phyloP scores from a whole-genome alignment of 2,797 vertebrate genomes.

The Odontamblyopus rebecca region DNA sequence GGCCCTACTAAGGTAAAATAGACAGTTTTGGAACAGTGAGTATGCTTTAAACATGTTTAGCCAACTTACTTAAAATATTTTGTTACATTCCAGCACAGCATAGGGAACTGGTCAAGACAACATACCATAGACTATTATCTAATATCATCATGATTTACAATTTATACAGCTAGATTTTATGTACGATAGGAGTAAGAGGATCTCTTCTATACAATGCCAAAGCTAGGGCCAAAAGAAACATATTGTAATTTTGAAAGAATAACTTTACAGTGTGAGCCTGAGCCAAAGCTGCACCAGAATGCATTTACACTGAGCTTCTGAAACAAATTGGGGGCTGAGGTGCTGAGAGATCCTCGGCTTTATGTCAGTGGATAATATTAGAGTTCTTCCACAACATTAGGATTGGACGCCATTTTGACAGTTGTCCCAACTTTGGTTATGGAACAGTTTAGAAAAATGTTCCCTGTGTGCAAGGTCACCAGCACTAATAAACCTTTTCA shows the following conservation, averaged over 20 bases:
- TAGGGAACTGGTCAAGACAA: constrained; percentile 39
- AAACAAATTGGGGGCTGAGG: constrained; percentile 17
- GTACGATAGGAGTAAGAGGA: constrained; percentile 50
- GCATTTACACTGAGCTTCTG: constrained; percentile 9
- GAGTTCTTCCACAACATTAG: constrained; percentile 35
- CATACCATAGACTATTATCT: constrained; percentile 40
- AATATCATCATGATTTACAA: constrained; percentile 49
- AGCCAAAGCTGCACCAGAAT: constrained; percentile 31
- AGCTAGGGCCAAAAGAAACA: constrained; percentile 35
- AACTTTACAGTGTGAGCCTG: constrained; percentile 18
- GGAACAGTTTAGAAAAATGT: constrained; percentile 43
- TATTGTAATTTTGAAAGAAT: constrained; percentile 39
- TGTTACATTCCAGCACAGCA: background rate
- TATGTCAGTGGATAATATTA: constrained; percentile 31
- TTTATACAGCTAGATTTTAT: constrained; percentile 49
- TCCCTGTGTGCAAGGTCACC: constrained; percentile 49
- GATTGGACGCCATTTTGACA: constrained; percentile 30
- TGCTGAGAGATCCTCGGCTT: constrained; percentile 32
- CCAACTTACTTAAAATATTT: background rate
- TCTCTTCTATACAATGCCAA: constrained; percentile 15
- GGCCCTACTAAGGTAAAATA: constrained; percentile 12
- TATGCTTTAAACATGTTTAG: background rate
- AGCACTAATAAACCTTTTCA: constrained; percentile 48
- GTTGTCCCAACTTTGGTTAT: constrained; percentile 38
- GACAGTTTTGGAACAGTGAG: constrained; percentile 51